Base-by-base conservation (phyloP, 2,797 vertebrate genomes). In the Siniperca undulata region DNA sequence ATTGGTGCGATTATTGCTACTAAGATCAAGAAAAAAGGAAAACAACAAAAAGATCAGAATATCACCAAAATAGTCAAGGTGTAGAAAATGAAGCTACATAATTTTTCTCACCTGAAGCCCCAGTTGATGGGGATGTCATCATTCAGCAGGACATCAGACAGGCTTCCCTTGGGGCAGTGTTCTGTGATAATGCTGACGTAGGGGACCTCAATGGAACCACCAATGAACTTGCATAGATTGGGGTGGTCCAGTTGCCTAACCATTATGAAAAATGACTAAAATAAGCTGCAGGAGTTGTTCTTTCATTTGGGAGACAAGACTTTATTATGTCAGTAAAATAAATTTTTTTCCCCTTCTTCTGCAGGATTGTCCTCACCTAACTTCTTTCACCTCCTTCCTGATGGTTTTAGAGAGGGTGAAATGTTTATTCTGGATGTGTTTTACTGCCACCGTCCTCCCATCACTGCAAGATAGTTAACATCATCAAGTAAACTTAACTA, bases 121-220 rank as follows among this genome's bases (percentile, higher is more conserved):
- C 95, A 96, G 91, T 96, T 97, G 77, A 96, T 95, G n/a, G 96
- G 95, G 61, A 96, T 74, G 27, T 96, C 95, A 20, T 96, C 92
- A 59, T 96, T 97, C 61, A 96, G 85, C 69, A 95, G 94, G 48
- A 96, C 95, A 16, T 96, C 95, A 1, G 93, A 89, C 74, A 96
- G 91, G 75, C 96, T 97, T 84, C 96, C 96, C 84, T 97, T 97
- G 36, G 96, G 96, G 82, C 95, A 96, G 84, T 96, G 88, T 80
- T 97, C 96, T 2, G 95, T 95, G 75, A 97, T 93, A 78, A 97
- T 93, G 91, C 86, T 91, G 68, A 96, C 77, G 11, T 92, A 94
- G 0, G 95, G 95, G 11, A 95, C 90, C 76, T 96, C 95, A 19
- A 94, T 93, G 56, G 93, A 95, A 20, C 95, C 95, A 38, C 96